Evolutionary conservation across 2,113 vertebrate genomes (phyloP), one percentile per base, ranked within the genome.

Genomic region (Otocyon megalotis): DNA sequence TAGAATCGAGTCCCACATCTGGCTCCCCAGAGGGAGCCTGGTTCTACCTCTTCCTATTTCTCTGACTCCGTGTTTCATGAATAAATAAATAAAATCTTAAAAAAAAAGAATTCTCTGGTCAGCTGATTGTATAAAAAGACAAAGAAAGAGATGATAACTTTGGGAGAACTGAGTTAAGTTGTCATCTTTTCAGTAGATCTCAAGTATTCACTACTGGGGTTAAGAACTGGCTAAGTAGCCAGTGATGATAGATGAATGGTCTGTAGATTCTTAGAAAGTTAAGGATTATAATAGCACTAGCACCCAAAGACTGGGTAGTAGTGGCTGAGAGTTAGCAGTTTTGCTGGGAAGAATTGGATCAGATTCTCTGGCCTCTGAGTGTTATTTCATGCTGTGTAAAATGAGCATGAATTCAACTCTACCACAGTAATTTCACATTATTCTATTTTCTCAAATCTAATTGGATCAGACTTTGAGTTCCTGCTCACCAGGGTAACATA

Each of bases 371-470:
- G 3, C 37, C 28, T 15, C n/a, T 37, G 37, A 67, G 17, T 69
- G 13, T 88, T 62, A 54, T 85, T 86, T 81, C 86, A 24, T 77
- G 7, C n/a, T 71, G 35, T 24, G 65, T 72, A 14, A 35, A 89
- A 91, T 74, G 26, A 92, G n/a, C 56, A 62, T 95, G 86, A 88
- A 56, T 85, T 96, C 56, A 90, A 63, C 32, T 69, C 30, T 81
- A 9, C 50, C 71, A 30, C 19, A 65, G 35, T 90, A 24, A 96
- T 93, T 83, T 91, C n/a, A 79, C 24, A 53, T 86, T 53, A 82
- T 19, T 81, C 58, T 85, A 3, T 67, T 88, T 92, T 86, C 15
- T 54, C 17, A 79, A 76, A 80, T 90, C 60, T 92, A 95, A 94
- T 96, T 93, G 79, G 11, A 76, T 93, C 17, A 83, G 43, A 74